Base-by-base conservation (phyloP, 2,797 vertebrate genomes). In the Clarias fuscus region DNA sequence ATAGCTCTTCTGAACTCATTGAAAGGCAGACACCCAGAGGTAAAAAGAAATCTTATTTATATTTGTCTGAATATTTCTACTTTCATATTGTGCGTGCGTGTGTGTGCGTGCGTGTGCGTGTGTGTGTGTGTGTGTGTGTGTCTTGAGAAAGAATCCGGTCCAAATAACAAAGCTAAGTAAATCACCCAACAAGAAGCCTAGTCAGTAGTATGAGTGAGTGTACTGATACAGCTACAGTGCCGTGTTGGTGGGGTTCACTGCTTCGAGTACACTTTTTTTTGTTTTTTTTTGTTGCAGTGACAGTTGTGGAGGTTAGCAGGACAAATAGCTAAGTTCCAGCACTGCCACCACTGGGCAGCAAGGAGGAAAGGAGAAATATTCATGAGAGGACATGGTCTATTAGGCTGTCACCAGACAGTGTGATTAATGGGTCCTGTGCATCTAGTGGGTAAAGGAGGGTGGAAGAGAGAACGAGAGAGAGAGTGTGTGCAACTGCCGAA, bases 371-470 rank as follows among this genome's bases (percentile, higher is more conserved):
- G 91, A 88, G 90, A 94, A 94, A 93, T 94, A 95, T 95, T 94
- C 92, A 94, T 94, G 94, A 93, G 92, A 92, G 88, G 91, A 88
- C 88, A 91, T 64, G 90, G 91, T 95, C 93, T 94, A 94, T 94
- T 94, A 94, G 92, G 90, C 92, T 95, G 94, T 94, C 94, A 93
- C 91, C 87, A 83, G 86, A 84, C 90, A 24, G 84, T 89, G 88
- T 94, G 95, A 96, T 95, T 95, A 95, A 96, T 94, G 93, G 93
- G 89, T 84, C 88, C 61, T 62, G 84, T 79, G 75, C 59, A 85
- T 59, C 59, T 33, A 73, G 62, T n/a, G 84, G 73, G 76, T 73
- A 70, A 84, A 68, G 79, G 61, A 90, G 73, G 82, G 64, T 76
- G 67, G 65, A 61, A 81, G 61, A 87, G 73, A 84, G 65, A 87